Evolutionary conservation across 2,888 invertebrate species (phyloP), one percentile per base, ranked within the genome.

Genomic region (Drosophila limbata): DNA sequence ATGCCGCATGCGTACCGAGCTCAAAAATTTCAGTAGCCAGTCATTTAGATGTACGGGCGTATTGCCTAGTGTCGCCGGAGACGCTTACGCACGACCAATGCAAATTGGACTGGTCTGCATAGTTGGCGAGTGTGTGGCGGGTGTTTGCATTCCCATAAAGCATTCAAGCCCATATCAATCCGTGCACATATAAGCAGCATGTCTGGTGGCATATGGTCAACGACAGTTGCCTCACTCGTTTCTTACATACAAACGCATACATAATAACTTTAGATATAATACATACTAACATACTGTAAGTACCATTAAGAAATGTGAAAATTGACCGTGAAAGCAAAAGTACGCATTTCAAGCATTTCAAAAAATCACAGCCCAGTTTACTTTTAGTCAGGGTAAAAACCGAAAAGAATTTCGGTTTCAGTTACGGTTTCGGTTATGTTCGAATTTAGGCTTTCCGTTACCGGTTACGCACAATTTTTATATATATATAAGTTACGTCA

Each of bases 71-170:
- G 50, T 63, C 62, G 73, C 50, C 64, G 63, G 42, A 61, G 61
- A 55, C 39, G 66, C 53, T 64, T 75, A 86, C 82, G 84, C 87
- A 86, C 75, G 84, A 74, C 77, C 71, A 86, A 84, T 84, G 87
- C 70, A 69, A 84, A 84, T 68, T 68, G 42, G 50, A 51, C 21
- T 31, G 9, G 64, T 40, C 63, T 59, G 62, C 45, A 70, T 56
- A 40, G 59, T 47, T 51, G 48, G n/a, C 37, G 37, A 37, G n/a
- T n/a, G 47, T 53, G 47, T 59, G 53, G 45, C 62, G 17, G 53
- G 51, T 60, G 59, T 55, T 67, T 56, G 68, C 63, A 67, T 60
- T 67, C 57, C 57, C 66, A 61, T 75, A 60, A 62, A 52, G 15
- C 55, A 55, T 28, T 42, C 35, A 50, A 44, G 39, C 50, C 51